A percentile compares a stretch with the other conserved stretches of the same genome.
Evolutionary conservation across 2,797 vertebrate species (phyloP).

Genomic region (Phaenicophaeus curvirostris): DNA sequence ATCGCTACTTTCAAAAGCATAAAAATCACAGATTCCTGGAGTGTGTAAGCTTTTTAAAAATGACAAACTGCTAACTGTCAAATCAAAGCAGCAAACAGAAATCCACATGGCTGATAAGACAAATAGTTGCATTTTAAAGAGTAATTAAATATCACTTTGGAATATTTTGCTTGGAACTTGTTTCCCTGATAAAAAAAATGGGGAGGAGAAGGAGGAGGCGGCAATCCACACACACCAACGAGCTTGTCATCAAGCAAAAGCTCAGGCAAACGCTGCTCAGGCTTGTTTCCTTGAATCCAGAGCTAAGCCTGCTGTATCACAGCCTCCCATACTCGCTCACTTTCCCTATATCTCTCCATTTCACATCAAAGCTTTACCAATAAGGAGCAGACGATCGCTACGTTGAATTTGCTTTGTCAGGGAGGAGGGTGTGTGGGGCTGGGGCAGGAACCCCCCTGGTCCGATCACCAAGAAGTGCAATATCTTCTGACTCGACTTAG

Average conservation of each 20-base stretch:
- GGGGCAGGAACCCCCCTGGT: not conserved
- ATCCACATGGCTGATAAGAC: conserved; percentile 58
- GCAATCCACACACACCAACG: not conserved
- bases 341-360: not conserved
- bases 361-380: conserved; percentile 32
- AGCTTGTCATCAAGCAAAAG: not conserved
- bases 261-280: not conserved
- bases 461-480: not conserved
- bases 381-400: conserved; percentile 9
- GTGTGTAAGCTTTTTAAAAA: conserved; percentile 57
- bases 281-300: not conserved
- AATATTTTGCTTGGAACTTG: conserved; percentile 66
- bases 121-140: conserved; percentile 68
- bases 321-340: not conserved
- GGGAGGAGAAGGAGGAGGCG: not conserved
- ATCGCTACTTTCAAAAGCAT: conserved; percentile 60
- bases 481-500: conserved; percentile 49
- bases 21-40: conserved; percentile 65
- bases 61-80: conserved; percentile 63
- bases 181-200: conserved; percentile 30
- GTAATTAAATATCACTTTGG: conserved; percentile 64
- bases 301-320: not conserved
- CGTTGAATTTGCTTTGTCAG: not conserved
- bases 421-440: not conserved
- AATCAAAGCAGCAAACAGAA: conserved; percentile 66